Evolutionary conservation across 2,113 vertebrate species (phyloP).

Genomic region (Alouatta palliata): DNA sequence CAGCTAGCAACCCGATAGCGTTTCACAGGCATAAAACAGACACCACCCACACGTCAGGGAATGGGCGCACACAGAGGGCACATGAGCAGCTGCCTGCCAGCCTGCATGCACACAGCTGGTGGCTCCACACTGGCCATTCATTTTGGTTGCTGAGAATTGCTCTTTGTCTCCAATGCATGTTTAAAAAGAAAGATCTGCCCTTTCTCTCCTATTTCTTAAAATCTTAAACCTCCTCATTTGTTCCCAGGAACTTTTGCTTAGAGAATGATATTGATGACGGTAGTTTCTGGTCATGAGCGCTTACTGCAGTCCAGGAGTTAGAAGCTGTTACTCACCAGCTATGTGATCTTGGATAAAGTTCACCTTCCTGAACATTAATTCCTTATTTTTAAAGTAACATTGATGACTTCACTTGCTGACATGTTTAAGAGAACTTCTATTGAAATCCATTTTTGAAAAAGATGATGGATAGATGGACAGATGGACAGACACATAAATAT

Average conservation of each 20-base stretch:
- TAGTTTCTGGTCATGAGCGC: not conserved
- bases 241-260: not conserved
- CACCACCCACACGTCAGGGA: not conserved
- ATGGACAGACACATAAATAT: not conserved
- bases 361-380: not conserved
- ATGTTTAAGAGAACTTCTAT: not conserved
- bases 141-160: not conserved
- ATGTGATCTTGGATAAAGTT: not conserved
- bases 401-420: not conserved
- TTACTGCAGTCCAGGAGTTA: not conserved
- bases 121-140: not conserved
- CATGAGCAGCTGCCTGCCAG: no score
- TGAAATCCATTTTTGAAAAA: not conserved
- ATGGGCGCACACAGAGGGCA: accelerated
- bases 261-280: not conserved
- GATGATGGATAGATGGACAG: not conserved
- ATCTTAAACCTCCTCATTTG: not conserved
- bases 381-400: not conserved
- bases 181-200: not conserved
- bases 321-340: not conserved
- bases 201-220: not conserved
- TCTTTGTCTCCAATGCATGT: not conserved
- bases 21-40: not conserved
- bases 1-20: not conserved
- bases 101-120: not conserved